Base-by-base conservation (phyloP, 1,140 invertebrate species). In the Melanaphis sacchari region DNA sequence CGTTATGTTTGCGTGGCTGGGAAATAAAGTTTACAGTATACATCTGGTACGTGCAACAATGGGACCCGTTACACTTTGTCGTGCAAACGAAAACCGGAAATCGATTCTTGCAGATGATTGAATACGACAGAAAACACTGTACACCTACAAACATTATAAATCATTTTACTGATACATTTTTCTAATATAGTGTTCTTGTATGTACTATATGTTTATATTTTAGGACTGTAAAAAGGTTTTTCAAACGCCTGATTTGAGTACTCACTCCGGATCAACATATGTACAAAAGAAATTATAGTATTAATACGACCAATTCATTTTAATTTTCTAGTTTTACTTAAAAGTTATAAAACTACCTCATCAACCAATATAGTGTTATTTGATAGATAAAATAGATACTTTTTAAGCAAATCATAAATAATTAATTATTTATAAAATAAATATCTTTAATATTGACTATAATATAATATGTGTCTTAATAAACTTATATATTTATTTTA, bases 1-100 rank as follows among this genome's bases (percentile, higher is more conserved):
- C 11, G 41, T 46, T 87, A 54, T 54, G 36, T 66, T 40, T 3
- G 36, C 7, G 40, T 43, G 31, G 38, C 59, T 91, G 54, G 49
- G 52, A 91, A 81, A 91, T 76, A 91, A 59, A 41, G 54, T 91
- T 66, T 76, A 76, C 26, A 46, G 59, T 43, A 91, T 66, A 91
- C 54, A 91, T 76, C 59, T 91, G 59, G 36, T 21, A 41, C 18
- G 90, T 43, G 54, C 59, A 66, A 76, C 31, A 40, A 76, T 41
- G 90, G 7, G 59, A 31, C 36, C 31, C 89, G 89, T 40, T 40
- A 90, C 52, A 90, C 52, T 26, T 90, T 40, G 21, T n/a, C 31
- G 84, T 26, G 41, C 11, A 11, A 90, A 36, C n/a, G 46, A 90
- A 59, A 59, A 90, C 89, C 36, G 89, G 52, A 52, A 90, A 90